Percentiles rank a stretch among this genome's conserved stretches.
These are phyloP conservation scores for Tragopan temminckii DNA, from an alignment of 2,797 vertebrate genomes.

Conservation along the genomic window DNA sequence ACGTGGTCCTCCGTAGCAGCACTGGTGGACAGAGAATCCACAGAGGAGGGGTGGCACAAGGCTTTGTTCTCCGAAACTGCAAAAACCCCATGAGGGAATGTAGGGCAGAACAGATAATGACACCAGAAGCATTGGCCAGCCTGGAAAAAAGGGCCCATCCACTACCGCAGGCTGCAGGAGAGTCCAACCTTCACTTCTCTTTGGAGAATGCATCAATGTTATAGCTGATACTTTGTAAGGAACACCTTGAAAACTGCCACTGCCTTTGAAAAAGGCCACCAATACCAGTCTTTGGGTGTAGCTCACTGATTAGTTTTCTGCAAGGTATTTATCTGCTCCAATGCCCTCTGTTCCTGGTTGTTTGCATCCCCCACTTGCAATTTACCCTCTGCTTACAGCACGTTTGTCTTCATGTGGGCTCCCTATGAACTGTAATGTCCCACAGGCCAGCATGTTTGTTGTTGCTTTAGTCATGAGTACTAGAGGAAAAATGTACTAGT, in stretches of 20 bases:
- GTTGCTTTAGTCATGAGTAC: neutral
- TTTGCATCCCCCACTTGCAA: neutral
- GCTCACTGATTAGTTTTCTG: neutral
- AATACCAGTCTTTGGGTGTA: neutral
- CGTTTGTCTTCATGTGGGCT: neutral
- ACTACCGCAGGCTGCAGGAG: neutral
- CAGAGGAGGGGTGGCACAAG: conserved; percentile 96
- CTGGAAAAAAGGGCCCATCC: neutral
- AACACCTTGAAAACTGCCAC: neutral
- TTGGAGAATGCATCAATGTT: fast-evolving
- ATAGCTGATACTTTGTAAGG: neutral
- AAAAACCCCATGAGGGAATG: conserved; percentile 49
- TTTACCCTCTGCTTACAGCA: neutral
- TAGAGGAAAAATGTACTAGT: neutral
- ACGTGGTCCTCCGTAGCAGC: conserved; percentile 98
- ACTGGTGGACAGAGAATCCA: conserved; percentile 98
- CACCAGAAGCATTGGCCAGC: neutral
- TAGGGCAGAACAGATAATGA: neutral
- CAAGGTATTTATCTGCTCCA: neutral
- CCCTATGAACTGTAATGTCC: neutral
- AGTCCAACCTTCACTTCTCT: neutral
- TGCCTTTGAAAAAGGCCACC: neutral
- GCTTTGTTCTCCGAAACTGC: conserved; percentile 98
- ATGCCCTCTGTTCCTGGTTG: neutral
- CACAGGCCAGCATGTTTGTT: neutral